Evolutionary conservation across 2,797 vertebrate genomes (phyloP), one percentile per base, ranked within the genome.

Genomic region (Myripristis jacobus): DNA sequence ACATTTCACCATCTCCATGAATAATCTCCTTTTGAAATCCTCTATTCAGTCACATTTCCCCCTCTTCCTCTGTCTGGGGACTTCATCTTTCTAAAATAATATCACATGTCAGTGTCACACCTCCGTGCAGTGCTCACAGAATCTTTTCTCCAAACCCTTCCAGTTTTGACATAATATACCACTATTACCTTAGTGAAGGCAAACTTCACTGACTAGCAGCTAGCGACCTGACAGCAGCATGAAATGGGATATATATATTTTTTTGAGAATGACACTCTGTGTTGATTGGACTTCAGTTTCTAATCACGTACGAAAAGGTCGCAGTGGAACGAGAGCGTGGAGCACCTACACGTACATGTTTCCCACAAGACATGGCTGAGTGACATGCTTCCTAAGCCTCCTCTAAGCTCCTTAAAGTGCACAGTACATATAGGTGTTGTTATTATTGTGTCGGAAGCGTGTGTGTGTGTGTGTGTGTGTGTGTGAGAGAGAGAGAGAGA

Each of bases 221-320:
- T 51, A 51, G 29, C 72, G 66, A 75, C 72, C 75, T 75, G 82
- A 89, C 81, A 82, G 80, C 57, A 58, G 75, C 85, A 70, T 87
- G 84, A 88, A 88, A 91, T 73, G 80, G 73, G 81, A 87, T 87
- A 63, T 44, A 24, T n/a, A n/a, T n/a, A n/a, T n/a, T 80, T 85
- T 82, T 58, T 38, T 50, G 69, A 58, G 58, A 58, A 73, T 80
- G 79, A 82, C 84, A 79, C 81, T 54, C 62, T 3, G 36, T 70
- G 70, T 85, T 81, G 81, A 85, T 87, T 85, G 73, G 57, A 43
- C 38, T 15, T 41, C 13, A 87, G 75, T 82, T 86, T 84, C 82
- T 83, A 84, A 90, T 91, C 88, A 84, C 61, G 56, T 85, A 71
- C 38, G 68, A 87, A 88, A 89, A 91, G 87, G 73, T 89, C 87